phyloP scores from a whole-genome alignment of 35 echinoderm and acorn worm genomes.

The Lytechinus variegatus region DNA sequence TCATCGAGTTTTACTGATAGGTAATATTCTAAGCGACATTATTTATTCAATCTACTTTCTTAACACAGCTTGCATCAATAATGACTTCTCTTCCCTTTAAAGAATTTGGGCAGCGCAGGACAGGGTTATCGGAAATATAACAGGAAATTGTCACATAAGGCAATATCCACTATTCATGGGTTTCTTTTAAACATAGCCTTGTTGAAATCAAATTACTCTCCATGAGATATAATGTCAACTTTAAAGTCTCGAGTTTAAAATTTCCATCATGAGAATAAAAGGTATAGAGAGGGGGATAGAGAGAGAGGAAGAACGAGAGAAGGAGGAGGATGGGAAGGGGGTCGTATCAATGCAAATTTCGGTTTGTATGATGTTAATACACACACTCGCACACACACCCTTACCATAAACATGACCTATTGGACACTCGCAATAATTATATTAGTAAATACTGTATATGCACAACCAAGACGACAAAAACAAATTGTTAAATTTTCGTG shows the following conservation, averaged over 20 bases:
- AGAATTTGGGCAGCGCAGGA: neutral
- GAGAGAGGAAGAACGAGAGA: neutral
- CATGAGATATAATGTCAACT: neutral
- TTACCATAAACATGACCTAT: neutral
- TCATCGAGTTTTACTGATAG: too few relatives aligned
- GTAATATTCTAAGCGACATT: too few relatives aligned
- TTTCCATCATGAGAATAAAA: neutral
- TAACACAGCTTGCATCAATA: neutral
- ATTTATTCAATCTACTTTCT: neutral
- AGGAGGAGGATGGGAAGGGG: neutral
- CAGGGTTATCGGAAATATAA: neutral
- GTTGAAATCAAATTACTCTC: neutral
- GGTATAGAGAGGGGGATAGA: neutral
- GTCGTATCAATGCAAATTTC: too few relatives aligned
- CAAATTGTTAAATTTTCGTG: too few relatives aligned
- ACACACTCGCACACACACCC: neutral
- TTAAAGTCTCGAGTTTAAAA: neutral
- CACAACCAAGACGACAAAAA: too few relatives aligned
- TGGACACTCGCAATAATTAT: neutral
- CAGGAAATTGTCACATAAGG: slow-evolving; percentile 1
- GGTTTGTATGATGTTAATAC: neutral
- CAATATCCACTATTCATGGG: neutral
- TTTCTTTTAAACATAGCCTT: neutral
- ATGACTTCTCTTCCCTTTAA: neutral
- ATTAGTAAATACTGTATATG: neutral